These are phyloP conservation scores for Catocala nupta DNA, from an alignment of 2,888 invertebrate species.

Conservation along the genomic window DNA sequence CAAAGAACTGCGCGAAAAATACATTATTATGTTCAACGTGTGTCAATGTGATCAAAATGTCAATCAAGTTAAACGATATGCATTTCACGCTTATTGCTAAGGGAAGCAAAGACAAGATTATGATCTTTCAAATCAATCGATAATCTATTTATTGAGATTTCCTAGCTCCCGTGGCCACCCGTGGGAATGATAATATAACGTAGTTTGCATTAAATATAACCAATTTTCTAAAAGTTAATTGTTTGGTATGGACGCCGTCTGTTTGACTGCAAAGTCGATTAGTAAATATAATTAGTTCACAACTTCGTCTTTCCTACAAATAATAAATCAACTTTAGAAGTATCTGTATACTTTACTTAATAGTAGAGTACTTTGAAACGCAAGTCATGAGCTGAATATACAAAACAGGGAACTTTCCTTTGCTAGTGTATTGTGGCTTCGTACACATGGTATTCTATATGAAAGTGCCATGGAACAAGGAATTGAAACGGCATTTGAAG, in stretches of 20 bases:
- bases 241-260: slow-evolving; percentile 13
- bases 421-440: too few relatives aligned
- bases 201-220: slow-evolving; percentile 29
- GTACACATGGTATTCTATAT: too few relatives aligned
- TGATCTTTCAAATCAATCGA: neutral
- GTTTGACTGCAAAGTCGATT: slow-evolving; percentile 11
- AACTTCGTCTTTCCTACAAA: slow-evolving; percentile 1
- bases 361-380: too few relatives aligned
- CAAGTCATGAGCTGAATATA: too few relatives aligned
- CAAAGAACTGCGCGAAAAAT: too few relatives aligned
- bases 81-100: neutral
- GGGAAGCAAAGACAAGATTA: neutral
- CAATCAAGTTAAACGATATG: neutral
- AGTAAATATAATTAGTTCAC: slow-evolving; percentile 6
- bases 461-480: too few relatives aligned
- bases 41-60: too few relatives aligned
- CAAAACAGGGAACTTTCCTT: too few relatives aligned
- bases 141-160: slow-evolving; percentile 3
- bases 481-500: too few relatives aligned
- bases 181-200: slow-evolving; percentile 8
- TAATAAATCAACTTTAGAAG: neutral
- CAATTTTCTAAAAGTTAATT: slow-evolving; percentile 11
- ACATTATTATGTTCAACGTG: too few relatives aligned
- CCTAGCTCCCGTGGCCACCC: slow-evolving; percentile 7
- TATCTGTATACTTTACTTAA: neutral